Base-by-base conservation (phyloP, 2,888 invertebrate species). In the Harpalus rufipes region DNA sequence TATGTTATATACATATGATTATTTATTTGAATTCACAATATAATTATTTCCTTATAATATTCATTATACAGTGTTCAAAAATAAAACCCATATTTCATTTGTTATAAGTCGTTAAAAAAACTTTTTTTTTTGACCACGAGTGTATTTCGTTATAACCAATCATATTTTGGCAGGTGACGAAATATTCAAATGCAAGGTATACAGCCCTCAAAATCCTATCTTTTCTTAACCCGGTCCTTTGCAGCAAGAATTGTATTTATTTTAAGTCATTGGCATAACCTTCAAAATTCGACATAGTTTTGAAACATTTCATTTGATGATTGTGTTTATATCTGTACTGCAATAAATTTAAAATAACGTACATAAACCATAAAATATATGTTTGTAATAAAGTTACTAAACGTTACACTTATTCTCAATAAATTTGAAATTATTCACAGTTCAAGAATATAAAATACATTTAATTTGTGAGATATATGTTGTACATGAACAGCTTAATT, bases 261-360 rank as follows among this genome's bases (percentile, higher is more conserved):
- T 59, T 16, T 59, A 51, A 10, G 44, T 12, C 44, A 12, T 32
- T 51, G 44, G 12, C 44, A 12, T 51, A 51, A 51, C 44, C 44
- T 51, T 51, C 44, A 51, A 51, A 51, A 51, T 51, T 51, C 44
- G 8, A 51, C 8, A 51, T 51, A 51, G 44, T 51, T 8, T 51
- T 51, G 44, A 51, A 51, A 51, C 10, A 12, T 51, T 51, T 51
- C 44, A 51, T 0, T 51, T 51, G 44, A 51, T 51, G 44, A 51
- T 51, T 51, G 44, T 51, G 44, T 51, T 51, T 51, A 51, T 51
- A 51, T 51, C 44, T 51, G 44, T 51, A 5, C 44, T 51, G 44
- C 44, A 12, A 51, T 51, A 51, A 51, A 51, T 51, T 51, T 51
- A 51, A 10, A 51, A 51, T 51, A 51, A 51, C 44, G 1, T 25